Evolutionary conservation across 2,113 vertebrate species (phyloP), one percentile per base, ranked within the genome.

Genomic region (Pelmatolapia mariae): DNA sequence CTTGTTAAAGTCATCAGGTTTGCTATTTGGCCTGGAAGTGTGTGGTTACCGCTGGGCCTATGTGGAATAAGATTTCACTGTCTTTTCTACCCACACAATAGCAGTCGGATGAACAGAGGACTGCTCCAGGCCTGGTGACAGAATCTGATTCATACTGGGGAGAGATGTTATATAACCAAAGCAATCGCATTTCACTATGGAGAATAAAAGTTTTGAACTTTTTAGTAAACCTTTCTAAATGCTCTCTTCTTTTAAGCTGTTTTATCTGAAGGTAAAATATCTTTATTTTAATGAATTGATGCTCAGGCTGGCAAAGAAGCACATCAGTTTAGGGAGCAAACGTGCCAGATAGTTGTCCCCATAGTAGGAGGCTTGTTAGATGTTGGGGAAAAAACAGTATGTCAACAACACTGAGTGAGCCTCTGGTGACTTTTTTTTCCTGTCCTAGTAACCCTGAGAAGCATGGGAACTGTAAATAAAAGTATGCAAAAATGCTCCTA

Each of bases 401-500:
- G 87, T 92, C 87, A 96, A 87, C 94, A 95, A 93, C 82, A 83
- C 87, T 82, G 76, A 90, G 89, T 85, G 86, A 81, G 86, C 90
- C 86, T 89, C 83, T 90, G 81, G 81, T 80, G 92, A 24, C 84
- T 40, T 83, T 89, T 89, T 19, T 54, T 93, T 68, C 66, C 61
- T 87, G 85, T 83, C 90, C 78, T 81, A 85, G 81, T 85, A 81
- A 88, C 89, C 91, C 40, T 6, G 66, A 86, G 92, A 93, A 89
- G 94, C 92, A 93, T 97, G 96, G 89, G 96, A 97, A 96, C 94
- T 93, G 94, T 93, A 96, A 95, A 95, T 91, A 93, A 80, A 94
- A 91, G 90, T 94, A 94, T 96, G 93, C 91, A 83, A 82, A 95
- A 89, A 88, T 89, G 57, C 87, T 92, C 82, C 56, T 81, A 54